Evolutionary conservation across 1,140 invertebrate genomes (phyloP).

Genomic region (Drosophila teissieri): DNA sequence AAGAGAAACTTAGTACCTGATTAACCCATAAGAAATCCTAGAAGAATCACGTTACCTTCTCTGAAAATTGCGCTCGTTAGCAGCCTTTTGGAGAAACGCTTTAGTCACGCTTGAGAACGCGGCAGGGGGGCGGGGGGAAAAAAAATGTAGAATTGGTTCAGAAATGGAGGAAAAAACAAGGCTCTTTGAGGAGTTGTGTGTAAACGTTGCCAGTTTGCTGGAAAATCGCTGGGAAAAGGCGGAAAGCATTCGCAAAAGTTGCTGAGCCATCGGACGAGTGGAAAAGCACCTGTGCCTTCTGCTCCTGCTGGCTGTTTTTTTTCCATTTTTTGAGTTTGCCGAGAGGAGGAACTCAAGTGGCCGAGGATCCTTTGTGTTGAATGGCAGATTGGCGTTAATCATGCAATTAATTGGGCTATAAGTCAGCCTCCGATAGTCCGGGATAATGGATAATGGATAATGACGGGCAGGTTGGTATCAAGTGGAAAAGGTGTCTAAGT

Average conservation of each 20-base stretch:
- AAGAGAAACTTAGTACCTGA: too few relatives aligned
- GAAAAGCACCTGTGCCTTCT: slow-evolving; percentile 52
- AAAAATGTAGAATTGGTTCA: slow-evolving; percentile 13
- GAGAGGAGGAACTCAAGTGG: slow-evolving; percentile 55
- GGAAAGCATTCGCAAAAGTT: slow-evolving; percentile 47
- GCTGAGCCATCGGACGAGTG: slow-evolving; percentile 62
- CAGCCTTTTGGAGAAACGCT: slow-evolving; percentile 63
- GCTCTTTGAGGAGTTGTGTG: slow-evolving; percentile 25
- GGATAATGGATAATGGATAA: slow-evolving; percentile 20
- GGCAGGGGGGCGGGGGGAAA: not conserved
- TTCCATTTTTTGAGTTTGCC: not conserved
- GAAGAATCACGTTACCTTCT: slow-evolving; percentile 20
- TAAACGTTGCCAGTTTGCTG: slow-evolving; percentile 47
- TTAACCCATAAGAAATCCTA: not conserved
- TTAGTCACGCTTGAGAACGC: slow-evolving; percentile 66
- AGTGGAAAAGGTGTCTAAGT: not conserved
- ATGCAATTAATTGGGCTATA: slow-evolving; percentile 68
- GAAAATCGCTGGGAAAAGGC: slow-evolving; percentile 26
- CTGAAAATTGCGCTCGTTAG: slow-evolving; percentile 54
- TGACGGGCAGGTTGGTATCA: not conserved
- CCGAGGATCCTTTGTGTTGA: slow-evolving; percentile 16
- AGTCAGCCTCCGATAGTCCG: slow-evolving; percentile 2
- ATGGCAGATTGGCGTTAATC: slow-evolving; percentile 71
- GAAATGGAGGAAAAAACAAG: slow-evolving; percentile 40
- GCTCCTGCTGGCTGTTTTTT: slow-evolving; percentile 8